These are phyloP conservation scores for Astreopora myriophthalma DNA, from an alignment of 64 coral and sea anemone genomes.

Conservation along the genomic window DNA sequence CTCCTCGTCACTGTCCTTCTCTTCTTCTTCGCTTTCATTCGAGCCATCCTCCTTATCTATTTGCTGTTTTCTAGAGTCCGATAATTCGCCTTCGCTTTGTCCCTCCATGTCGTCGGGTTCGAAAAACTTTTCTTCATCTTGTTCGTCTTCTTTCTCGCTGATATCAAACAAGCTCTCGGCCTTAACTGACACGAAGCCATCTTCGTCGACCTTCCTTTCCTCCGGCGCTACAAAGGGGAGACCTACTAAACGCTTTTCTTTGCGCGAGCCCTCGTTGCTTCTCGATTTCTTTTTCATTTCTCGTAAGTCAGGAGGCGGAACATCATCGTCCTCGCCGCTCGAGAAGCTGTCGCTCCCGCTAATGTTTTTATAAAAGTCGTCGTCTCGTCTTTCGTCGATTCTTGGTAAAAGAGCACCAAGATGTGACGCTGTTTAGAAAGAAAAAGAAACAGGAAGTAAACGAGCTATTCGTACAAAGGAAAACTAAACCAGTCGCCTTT, in stretches of 20 bases:
- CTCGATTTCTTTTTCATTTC: constrained; percentile 70
- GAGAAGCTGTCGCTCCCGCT: constrained; percentile 68
- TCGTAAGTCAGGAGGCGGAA: constrained; percentile 23
- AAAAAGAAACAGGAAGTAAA: not conserved
- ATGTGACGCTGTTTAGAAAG: constrained; percentile 63
- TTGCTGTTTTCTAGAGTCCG: not conserved
- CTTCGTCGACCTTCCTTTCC: not conserved
- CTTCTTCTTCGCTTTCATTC: constrained; percentile 36
- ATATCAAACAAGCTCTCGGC: constrained; percentile 71
- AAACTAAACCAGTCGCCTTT: too few species aligned
- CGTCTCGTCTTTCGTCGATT: constrained; percentile 72
- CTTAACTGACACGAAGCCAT: constrained; percentile 42
- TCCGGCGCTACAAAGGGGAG: not conserved
- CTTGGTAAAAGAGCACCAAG: constrained; percentile 75
- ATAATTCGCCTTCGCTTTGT: not conserved
- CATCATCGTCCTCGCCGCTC: constrained; percentile 66
- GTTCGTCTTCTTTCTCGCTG: constrained; percentile 50
- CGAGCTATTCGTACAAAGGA: not conserved
- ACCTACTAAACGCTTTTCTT: not conserved
- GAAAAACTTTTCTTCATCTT: constrained; percentile 2
- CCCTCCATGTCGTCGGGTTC: constrained; percentile 26
- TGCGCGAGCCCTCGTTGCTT: constrained; percentile 2
- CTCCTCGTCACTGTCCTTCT: not conserved
- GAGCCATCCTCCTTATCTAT: not conserved
- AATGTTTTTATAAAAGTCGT: constrained; percentile 49